phyloP scores from a whole-genome alignment of 2,113 vertebrate species.

The Aegypius monachus region DNA sequence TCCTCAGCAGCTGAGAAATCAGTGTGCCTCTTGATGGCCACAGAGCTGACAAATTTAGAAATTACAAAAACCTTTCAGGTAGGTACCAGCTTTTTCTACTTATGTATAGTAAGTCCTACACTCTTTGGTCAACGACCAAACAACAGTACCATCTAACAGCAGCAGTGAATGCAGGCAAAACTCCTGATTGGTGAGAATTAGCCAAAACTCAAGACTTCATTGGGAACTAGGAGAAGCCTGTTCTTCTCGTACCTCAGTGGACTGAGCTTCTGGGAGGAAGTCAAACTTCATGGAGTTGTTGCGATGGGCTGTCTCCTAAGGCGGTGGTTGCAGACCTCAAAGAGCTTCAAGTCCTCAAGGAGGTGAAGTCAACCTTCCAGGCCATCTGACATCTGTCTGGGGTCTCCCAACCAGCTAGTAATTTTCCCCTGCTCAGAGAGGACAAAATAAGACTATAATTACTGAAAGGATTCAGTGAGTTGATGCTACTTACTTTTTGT shows the following conservation, averaged over 20 bases:
- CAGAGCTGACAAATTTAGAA: neutral
- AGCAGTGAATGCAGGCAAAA: neutral
- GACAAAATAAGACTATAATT: neutral
- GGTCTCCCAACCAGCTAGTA: neutral
- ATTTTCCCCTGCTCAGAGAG: neutral
- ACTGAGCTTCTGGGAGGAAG: neutral
- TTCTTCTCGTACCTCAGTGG: fast-evolving
- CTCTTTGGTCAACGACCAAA: neutral
- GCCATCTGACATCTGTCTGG: fast-evolving
- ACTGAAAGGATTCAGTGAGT: neutral
- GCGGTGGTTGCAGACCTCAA: neutral
- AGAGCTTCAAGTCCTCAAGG: fast-evolving
- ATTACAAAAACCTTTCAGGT: neutral
- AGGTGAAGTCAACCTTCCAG: neutral
- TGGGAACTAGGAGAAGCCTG: neutral
- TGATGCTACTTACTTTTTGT: neutral
- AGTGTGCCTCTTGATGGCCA: neutral
- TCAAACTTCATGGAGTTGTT: fast-evolving
- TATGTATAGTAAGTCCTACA: fast-evolving
- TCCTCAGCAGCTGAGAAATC: neutral
- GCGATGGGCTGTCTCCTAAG: fast-evolving
- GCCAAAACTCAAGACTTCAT: neutral
- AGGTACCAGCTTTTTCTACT: neutral
- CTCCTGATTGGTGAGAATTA: neutral
- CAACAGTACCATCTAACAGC: fast-evolving